These are phyloP conservation scores for Theropithecus gelada DNA, from an alignment of 2,113 vertebrate genomes.

Conservation along the genomic window DNA sequence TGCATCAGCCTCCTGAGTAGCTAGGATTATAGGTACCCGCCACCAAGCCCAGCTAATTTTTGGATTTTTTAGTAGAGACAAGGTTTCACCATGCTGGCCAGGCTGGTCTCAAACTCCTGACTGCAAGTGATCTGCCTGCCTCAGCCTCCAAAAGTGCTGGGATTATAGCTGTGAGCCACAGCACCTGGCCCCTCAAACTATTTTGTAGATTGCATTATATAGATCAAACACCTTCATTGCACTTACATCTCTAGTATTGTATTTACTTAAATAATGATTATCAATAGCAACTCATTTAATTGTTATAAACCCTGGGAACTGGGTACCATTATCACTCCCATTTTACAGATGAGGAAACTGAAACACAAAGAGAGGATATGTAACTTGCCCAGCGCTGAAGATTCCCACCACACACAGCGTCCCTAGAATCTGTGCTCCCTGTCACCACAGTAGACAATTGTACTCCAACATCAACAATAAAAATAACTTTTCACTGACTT, in stretches of 20 bases:
- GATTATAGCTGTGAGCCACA: too few relatives aligned
- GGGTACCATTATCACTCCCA: background rate
- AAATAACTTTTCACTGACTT: background rate
- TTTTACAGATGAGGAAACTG: background rate
- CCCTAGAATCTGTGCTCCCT: too few relatives aligned
- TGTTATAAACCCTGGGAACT: background rate
- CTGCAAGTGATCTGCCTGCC: too few relatives aligned
- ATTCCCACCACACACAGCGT: accelerated
- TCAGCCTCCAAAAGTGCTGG: too few relatives aligned
- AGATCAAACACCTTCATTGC: accelerated
- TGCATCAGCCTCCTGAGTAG: too few relatives aligned
- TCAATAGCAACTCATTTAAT: accelerated
- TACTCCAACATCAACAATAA: accelerated
- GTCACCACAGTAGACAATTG: background rate
- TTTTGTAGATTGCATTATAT: accelerated
- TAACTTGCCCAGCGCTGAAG: background rate
- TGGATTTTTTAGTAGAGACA: too few relatives aligned
- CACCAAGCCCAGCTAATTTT: too few relatives aligned
- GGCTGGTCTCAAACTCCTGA: too few relatives aligned
- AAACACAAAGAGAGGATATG: background rate
- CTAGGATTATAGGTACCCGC: too few relatives aligned
- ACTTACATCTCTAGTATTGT: accelerated
- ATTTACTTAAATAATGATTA: background rate
- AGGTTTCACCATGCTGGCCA: too few relatives aligned
- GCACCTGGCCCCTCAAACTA: background rate